Conservation (phyloP, 2,888 invertebrate species). For the Nomada hirtipes region DNA sequence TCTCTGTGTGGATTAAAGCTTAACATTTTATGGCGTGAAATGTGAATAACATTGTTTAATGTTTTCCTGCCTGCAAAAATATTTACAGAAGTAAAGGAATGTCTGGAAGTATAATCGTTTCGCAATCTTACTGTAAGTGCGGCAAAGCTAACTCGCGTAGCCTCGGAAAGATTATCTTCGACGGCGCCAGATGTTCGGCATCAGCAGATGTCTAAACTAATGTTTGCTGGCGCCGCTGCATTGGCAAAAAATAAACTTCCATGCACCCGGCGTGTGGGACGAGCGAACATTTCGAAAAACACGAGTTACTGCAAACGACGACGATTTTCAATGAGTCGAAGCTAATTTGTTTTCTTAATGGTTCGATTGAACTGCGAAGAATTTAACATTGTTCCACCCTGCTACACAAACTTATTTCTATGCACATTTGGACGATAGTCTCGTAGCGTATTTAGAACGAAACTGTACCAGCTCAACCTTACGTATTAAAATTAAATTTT, state of each 20-base stretch:
- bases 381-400: too few species aligned
- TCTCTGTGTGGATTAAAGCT: not conserved
- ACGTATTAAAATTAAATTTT: too few species aligned
- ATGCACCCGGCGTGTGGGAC: not conserved
- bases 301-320: not conserved
- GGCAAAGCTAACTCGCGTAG: constrained; percentile 12
- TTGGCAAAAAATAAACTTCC: constrained; percentile 23
- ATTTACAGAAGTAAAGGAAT: not conserved
- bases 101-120: not conserved
- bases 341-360: too few species aligned
- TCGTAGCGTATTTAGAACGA: too few species aligned
- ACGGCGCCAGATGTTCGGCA: constrained; percentile 14
- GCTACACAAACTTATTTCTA: too few species aligned
- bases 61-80: not conserved
- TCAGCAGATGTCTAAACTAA: constrained; percentile 14
- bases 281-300: constrained; percentile 9
- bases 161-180: not conserved
- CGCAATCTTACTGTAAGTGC: not conserved
- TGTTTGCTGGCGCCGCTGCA: constrained; percentile 19
- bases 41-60: too few species aligned
- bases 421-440: too few species aligned
- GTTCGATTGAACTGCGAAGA: too few species aligned
- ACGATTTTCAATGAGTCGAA: too few species aligned
- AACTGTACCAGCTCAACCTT: too few species aligned
- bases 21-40: not conserved